Percentiles rank a stretch among this genome's conserved stretches.
These are phyloP conservation scores for Alligator sinensis DNA, from an alignment of 2,113 vertebrate species.

Conservation along the genomic window DNA sequence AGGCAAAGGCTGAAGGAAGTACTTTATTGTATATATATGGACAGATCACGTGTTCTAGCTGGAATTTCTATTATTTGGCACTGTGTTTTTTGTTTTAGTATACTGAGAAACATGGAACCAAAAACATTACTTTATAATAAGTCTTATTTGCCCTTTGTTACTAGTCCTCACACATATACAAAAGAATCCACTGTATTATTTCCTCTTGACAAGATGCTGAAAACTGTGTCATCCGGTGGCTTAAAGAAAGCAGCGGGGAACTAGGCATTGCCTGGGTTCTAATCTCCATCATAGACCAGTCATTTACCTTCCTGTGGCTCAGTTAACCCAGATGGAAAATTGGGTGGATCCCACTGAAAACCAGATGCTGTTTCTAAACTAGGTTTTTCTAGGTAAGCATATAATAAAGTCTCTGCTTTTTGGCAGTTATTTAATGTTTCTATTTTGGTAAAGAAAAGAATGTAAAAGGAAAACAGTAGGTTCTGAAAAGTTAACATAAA, in stretches of 20 bases:
- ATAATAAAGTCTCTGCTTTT: background rate
- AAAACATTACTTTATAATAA: slow-evolving; percentile 4
- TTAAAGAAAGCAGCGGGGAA: background rate
- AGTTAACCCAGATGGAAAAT: background rate
- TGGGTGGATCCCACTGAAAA: background rate
- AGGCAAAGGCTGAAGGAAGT: background rate
- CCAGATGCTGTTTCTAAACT: background rate
- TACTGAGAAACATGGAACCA: slow-evolving; percentile 29
- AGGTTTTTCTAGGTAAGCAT: background rate
- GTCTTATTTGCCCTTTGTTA: background rate
- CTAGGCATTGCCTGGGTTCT: background rate
- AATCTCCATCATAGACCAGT: background rate
- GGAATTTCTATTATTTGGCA: slow-evolving; percentile 17
- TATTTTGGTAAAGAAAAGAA: background rate
- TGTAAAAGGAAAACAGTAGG: background rate
- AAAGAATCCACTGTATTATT: background rate
- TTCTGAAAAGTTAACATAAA: background rate
- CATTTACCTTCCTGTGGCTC: background rate
- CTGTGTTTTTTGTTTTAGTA: background rate
- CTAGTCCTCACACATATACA: background rate
- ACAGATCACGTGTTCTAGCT: background rate
- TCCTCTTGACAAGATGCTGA: background rate
- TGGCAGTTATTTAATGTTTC: background rate
- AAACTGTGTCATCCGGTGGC: background rate
- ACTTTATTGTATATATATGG: background rate